Evolutionary conservation across 1,140 invertebrate species (phyloP).

Genomic region (Antheraea pernyi): DNA sequence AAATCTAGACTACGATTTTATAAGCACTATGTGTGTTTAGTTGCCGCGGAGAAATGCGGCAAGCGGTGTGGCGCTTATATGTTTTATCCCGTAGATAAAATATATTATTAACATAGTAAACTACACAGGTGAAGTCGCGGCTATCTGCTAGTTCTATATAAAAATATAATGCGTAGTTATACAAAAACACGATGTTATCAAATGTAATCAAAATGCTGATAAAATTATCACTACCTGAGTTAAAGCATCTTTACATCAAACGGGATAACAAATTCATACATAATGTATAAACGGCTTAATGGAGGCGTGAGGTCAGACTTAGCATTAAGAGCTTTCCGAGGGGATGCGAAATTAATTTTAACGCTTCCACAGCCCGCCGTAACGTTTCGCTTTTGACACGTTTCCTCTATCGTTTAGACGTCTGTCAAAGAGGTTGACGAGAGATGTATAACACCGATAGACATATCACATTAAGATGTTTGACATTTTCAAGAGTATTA

Average conservation of each 20-base stretch:
- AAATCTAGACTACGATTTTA: too few relatives aligned
- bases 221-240: constrained; percentile 71
- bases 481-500: not conserved
- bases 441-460: constrained; percentile 1
- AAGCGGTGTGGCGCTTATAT: too few relatives aligned
- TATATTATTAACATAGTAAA: too few relatives aligned
- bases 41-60: too few relatives aligned
- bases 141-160: too few relatives aligned
- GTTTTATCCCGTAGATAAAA: too few relatives aligned
- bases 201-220: constrained; percentile 50
- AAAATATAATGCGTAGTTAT: too few relatives aligned
- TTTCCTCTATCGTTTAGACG: constrained; percentile 11
- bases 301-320: constrained; percentile 74
- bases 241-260: constrained; percentile 78
- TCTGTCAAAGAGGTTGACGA: constrained; percentile 9
- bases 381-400: constrained; percentile 9
- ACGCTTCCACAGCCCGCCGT: not conserved
- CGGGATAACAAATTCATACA: constrained; percentile 78
- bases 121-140: too few relatives aligned
- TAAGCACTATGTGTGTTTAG: too few relatives aligned
- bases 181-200: too few relatives aligned
- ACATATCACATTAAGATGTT: not conserved
- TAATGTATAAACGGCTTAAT: constrained; percentile 78
- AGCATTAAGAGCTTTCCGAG: constrained; percentile 75
- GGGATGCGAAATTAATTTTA: constrained; percentile 42